A percentile compares a stretch with the other conserved stretches of the same genome.
Conservation (phyloP, 53 echinoderm and acorn worm genomes). For the Arbacia lixula region DNA sequence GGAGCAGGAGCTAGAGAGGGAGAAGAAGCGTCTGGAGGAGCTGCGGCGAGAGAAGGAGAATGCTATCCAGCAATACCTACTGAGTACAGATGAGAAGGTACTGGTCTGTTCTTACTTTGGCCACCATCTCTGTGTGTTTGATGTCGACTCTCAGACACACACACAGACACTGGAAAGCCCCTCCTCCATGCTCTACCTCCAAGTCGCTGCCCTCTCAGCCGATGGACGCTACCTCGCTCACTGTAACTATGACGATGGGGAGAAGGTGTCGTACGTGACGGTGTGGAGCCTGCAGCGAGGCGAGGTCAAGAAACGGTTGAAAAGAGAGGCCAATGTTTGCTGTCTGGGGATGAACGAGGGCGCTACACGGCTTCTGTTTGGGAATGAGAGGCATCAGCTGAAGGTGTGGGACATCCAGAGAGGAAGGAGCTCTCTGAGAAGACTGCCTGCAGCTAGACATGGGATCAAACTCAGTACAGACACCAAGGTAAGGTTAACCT, state of each 20-base stretch:
- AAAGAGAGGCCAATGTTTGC: constrained; percentile 92
- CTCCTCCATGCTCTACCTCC: constrained; percentile 89
- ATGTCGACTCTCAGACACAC: constrained; percentile 77
- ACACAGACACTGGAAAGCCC: constrained; percentile 79
- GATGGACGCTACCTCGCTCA: constrained; percentile 78
- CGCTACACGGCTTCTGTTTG: constrained; percentile 85
- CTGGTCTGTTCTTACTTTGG: constrained; percentile 93
- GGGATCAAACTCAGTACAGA: constrained; percentile 65
- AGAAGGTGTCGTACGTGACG: constrained; percentile 89
- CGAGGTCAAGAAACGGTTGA: constrained; percentile 77
- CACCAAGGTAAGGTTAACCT: no score
- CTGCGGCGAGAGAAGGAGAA: constrained; percentile 91
- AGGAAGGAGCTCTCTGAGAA: constrained; percentile 74
- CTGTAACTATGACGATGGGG: constrained; percentile 86
- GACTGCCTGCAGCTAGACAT: constrained; percentile 61
- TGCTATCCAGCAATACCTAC: constrained; percentile 85
- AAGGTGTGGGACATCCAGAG: constrained; percentile 90
- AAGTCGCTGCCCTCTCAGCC: constrained; percentile 73
- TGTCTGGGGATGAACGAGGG: constrained; percentile 79
- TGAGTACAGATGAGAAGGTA: constrained; percentile 83
- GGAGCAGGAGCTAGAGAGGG: constrained; percentile 77
- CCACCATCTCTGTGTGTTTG: constrained; percentile 92
- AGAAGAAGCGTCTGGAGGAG: constrained; percentile 86
- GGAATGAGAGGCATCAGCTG: constrained; percentile 81
- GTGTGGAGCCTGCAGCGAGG: constrained; percentile 89